These are phyloP conservation scores for Mirounga angustirostris DNA, from an alignment of 2,113 vertebrate species.

Conservation along the genomic window DNA sequence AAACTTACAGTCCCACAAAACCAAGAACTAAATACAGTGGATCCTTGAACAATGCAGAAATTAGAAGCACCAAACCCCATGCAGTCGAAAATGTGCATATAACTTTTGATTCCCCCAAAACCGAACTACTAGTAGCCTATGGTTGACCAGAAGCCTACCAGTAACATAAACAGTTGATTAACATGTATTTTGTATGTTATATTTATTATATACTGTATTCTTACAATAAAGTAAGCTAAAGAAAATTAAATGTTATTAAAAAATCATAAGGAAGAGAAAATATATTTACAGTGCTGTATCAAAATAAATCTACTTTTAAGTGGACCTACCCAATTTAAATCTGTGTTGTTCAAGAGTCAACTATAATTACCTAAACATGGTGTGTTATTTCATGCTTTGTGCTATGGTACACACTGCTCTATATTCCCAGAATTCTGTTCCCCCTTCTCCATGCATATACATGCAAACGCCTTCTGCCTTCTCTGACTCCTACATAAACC, in stretches of 20 bases:
- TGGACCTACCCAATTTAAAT: not conserved
- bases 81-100: not conserved
- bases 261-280: not conserved
- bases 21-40: not conserved
- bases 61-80: not conserved
- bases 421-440: not conserved
- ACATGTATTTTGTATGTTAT: not conserved
- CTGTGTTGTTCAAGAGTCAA: not conserved
- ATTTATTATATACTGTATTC: not conserved
- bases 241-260: not conserved
- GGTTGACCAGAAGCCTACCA: not conserved
- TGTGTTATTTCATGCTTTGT: not conserved
- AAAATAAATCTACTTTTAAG: not conserved
- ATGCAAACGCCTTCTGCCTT: not conserved
- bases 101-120: not conserved
- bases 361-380: not conserved
- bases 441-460: not conserved
- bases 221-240: not conserved
- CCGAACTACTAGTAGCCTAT: not conserved
- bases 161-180: not conserved
- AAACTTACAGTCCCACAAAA: not conserved
- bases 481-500: not conserved
- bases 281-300: not conserved
- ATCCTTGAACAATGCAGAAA: not conserved
- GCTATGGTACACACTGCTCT: not conserved